Percentiles rank a stretch among this genome's conserved stretches.
Evolutionary conservation across 2,888 invertebrate genomes (phyloP).

Genomic region (Nephrotoma appendiculata): DNA sequence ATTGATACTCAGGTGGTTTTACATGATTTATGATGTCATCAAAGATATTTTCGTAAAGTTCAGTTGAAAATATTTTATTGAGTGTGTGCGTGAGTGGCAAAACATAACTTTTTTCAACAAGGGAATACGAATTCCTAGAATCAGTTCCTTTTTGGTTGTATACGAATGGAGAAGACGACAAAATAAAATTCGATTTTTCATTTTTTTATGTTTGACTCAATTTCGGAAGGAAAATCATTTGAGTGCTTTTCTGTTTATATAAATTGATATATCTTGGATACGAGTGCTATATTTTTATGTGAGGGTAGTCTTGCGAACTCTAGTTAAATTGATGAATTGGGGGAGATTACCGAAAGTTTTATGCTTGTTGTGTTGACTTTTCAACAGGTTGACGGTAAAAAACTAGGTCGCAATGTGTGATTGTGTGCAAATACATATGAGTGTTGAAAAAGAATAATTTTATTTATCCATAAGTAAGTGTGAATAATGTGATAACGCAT

Average conservation of each 20-base stretch:
- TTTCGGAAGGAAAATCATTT: neutral
- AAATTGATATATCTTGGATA: neutral
- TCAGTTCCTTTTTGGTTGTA: neutral
- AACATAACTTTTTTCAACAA: neutral
- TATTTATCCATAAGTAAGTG: too few relatives aligned
- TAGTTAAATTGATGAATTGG: neutral
- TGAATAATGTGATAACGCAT: too few relatives aligned
- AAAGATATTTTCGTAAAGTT: neutral
- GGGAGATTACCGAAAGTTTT: neutral
- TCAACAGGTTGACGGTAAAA: neutral
- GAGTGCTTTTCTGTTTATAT: neutral
- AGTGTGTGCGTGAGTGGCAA: neutral
- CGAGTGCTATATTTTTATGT: neutral
- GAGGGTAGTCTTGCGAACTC: neutral
- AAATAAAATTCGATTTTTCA: neutral
- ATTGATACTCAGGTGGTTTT: neutral
- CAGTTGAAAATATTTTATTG: neutral
- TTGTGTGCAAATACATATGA: too few relatives aligned
- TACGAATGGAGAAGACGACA: neutral
- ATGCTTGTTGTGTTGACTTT: neutral
- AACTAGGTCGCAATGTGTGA: neutral
- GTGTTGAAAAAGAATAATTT: too few relatives aligned
- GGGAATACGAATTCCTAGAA: neutral
- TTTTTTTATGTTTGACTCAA: neutral
- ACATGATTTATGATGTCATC: neutral